These are phyloP conservation scores for Caerostris extrusa DNA, from an alignment of 1,140 invertebrate species.

Conservation along the genomic window DNA sequence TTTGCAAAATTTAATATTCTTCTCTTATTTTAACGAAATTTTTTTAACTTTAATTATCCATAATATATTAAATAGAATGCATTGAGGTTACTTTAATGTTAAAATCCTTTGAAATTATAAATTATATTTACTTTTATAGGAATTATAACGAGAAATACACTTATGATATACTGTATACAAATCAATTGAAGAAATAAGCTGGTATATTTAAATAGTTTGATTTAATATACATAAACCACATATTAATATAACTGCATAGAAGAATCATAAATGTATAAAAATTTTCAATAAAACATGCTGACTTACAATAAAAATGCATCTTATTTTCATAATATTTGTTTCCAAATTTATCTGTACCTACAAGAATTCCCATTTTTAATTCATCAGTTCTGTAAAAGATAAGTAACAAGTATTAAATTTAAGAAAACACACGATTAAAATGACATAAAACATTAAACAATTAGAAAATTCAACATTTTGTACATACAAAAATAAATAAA, in stretches of 20 bases:
- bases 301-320: conserved; percentile 90
- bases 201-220: background rate
- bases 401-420: conserved; percentile 54
- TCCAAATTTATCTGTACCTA: conserved; percentile 97
- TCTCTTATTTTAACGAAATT: too few species aligned
- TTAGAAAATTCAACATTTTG: background rate
- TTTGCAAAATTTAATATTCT: too few species aligned
- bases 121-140: too few species aligned
- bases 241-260: background rate
- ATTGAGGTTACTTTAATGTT: too few species aligned
- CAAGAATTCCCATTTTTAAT: conserved; percentile 90
- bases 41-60: too few species aligned
- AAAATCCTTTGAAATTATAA: too few species aligned
- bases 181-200: background rate
- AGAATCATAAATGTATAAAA: background rate
- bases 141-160: too few species aligned
- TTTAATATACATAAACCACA: background rate
- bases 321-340: conserved; percentile 98
- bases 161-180: too few species aligned
- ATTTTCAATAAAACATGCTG: background rate
- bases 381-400: conserved; percentile 89
- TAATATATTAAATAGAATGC: too few species aligned
- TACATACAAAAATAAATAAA: background rate
- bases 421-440: background rate
- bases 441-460: background rate